Conservation (phyloP, 2,888 invertebrate species). For the Mesorhabditis belari region DNA sequence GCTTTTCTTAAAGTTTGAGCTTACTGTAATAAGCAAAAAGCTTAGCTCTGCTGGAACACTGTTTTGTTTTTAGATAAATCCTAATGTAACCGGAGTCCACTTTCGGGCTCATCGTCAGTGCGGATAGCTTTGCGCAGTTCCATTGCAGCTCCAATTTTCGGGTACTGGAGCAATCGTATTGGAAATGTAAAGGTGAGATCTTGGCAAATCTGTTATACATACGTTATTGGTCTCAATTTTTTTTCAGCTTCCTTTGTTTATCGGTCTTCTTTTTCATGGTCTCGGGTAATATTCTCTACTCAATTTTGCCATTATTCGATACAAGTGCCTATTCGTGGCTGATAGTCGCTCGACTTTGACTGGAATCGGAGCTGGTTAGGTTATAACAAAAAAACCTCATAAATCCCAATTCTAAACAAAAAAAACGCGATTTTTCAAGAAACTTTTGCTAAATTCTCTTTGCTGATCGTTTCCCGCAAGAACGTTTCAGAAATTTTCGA, state of each 20-base stretch:
- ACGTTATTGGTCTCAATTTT: no score
- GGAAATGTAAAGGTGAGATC: not conserved
- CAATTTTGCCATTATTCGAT: not conserved
- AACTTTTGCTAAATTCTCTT: no score
- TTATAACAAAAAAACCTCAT: not conserved
- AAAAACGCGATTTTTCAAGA: no score
- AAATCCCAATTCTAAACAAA: not conserved
- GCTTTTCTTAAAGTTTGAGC: no score
- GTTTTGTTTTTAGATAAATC: not conserved
- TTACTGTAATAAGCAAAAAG: no score
- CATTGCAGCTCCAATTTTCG: not conserved
- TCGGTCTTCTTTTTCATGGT: not conserved
- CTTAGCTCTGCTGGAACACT: no score
- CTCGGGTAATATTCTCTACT: not conserved
- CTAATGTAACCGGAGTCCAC: not conserved
- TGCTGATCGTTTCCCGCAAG: no score
- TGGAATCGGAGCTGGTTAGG: not conserved
- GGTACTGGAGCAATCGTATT: not conserved
- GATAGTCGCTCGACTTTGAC: not conserved
- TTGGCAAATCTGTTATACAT: not conserved
- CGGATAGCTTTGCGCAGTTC: not conserved
- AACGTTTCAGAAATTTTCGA: no score
- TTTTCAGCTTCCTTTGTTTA: not conserved
- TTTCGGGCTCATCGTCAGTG: not conserved
- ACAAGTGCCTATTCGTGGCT: not conserved